phyloP scores from a whole-genome alignment of 2,113 vertebrate genomes.

The Tyto alba region DNA sequence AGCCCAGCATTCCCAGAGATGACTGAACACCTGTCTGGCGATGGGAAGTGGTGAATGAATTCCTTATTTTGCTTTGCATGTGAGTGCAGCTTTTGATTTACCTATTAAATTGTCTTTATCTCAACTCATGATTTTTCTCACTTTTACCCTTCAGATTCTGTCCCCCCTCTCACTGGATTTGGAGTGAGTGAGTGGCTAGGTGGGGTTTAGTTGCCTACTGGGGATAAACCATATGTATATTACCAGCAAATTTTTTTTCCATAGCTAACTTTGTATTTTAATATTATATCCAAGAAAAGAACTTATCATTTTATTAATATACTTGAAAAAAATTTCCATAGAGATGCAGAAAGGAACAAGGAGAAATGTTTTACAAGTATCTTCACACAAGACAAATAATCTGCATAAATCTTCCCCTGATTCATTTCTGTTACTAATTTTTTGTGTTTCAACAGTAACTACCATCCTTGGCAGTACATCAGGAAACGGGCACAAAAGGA shows the following conservation, averaged over 20 bases:
- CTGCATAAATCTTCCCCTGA: not conserved
- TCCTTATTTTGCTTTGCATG: too few relatives aligned
- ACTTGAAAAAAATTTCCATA: not conserved
- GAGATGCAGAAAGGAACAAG: not conserved
- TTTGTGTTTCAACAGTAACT: not conserved
- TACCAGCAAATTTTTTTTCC: not conserved
- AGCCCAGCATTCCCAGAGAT: too few relatives aligned
- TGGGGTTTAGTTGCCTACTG: not conserved
- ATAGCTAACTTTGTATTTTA: not conserved
- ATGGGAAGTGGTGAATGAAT: too few relatives aligned
- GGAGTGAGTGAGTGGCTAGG: not conserved
- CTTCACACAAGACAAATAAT: not conserved
- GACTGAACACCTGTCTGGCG: too few relatives aligned
- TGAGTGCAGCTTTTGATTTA: too few relatives aligned
- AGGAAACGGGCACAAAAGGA: not conserved
- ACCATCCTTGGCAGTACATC: not conserved
- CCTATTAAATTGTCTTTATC: too few relatives aligned
- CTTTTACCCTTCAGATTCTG: not conserved
- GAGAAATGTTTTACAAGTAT: not conserved
- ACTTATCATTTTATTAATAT: not conserved
- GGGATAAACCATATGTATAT: not conserved
- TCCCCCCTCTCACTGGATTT: fast-evolving
- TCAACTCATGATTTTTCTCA: too few relatives aligned
- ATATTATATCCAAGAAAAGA: not conserved
- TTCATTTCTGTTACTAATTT: not conserved